A percentile compares a stretch with the other conserved stretches of the same genome.
These are phyloP conservation scores for Paradoxurus hermaphroditus DNA, from an alignment of 2,113 vertebrate species.

Conservation along the genomic window DNA sequence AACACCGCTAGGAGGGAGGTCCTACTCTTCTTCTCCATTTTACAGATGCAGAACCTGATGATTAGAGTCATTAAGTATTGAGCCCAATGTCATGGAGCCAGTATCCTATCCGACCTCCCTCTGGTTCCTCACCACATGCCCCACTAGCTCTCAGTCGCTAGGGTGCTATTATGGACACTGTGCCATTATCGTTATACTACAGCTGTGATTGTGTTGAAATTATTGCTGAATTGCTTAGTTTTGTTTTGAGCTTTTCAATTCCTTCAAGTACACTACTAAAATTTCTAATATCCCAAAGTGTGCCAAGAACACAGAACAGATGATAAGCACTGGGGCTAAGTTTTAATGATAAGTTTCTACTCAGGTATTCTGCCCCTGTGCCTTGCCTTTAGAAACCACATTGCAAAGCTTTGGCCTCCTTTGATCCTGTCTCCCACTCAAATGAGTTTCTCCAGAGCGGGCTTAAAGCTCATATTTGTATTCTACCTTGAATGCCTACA, in stretches of 20 bases:
- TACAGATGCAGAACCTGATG: neutral
- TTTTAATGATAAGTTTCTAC: conserved; percentile 42
- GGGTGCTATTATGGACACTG: neutral
- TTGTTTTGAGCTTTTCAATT: conserved; percentile 60
- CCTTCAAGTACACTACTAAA: conserved; percentile 37
- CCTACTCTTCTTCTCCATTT: neutral
- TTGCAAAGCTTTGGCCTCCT: conserved; percentile 34
- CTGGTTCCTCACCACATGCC: neutral
- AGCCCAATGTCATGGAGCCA: neutral
- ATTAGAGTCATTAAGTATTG: neutral
- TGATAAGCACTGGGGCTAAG: neutral
- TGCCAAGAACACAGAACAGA: conserved; percentile 41
- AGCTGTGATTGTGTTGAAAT: conserved; percentile 26
- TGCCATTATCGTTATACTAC: neutral
- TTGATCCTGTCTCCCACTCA: conserved; percentile 57
- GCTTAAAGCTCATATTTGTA: conserved; percentile 59
- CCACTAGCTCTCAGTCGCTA: neutral
- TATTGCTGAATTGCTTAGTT: conserved; percentile 54
- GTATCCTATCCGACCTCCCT: neutral
- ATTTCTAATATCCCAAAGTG: conserved; percentile 46
- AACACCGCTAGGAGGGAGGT: neutral
- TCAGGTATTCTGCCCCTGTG: conserved; percentile 30
- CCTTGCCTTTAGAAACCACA: conserved; percentile 43
- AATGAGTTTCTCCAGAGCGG: conserved; percentile 53
- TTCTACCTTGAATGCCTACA: conserved; percentile 52